Evolutionary conservation across 2,113 vertebrate species (phyloP), one percentile per base, ranked within the genome.

Genomic region (Pholis gunnellus): DNA sequence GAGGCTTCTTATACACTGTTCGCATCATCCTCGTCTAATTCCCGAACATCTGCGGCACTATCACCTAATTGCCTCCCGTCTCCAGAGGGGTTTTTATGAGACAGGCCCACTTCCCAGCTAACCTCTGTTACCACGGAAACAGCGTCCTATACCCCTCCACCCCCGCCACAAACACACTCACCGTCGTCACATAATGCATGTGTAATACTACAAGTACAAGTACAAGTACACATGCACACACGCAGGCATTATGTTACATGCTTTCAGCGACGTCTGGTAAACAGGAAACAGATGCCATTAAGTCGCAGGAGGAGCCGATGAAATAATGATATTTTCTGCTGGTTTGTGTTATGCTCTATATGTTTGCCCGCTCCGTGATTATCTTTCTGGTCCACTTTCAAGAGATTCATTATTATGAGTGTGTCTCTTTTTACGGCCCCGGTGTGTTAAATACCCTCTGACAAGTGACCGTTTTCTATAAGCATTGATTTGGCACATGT

Each of bases 41-140:
- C 61, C 46, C 11, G 2, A 88, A 61, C 77, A 85, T 87, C 82
- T 84, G 77, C 4, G 20, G 40, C 46, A 22, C 54, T 75, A 13
- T 76, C 31, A 34, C 36, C 66, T 86, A 80, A 91, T 90, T 88
- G 79, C 75, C 82, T 86, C 69, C n/a, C 3, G 38, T 66, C 72
- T 80, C 82, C 73, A 27, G 48, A 42, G 57, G 15, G 8, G 14
- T 42, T 20, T 52, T 75, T 61, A 64, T 57, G 66, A 81, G 59
- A 38, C 34, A 69, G 48, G 25, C 44, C 74, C 66, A 78, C 71
- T 87, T 90, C 70, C 61, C 60, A 5, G 38, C 52, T 64, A 64
- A 63, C 77, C 52, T 27, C 72, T 38, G 88, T 93, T 88, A 70
- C 82, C 78, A 81, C 9, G 68, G 87, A 83, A 86, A 91, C 86